phyloP scores from a whole-genome alignment of 2,888 invertebrate genomes.

The Rhagonycha fulva region DNA sequence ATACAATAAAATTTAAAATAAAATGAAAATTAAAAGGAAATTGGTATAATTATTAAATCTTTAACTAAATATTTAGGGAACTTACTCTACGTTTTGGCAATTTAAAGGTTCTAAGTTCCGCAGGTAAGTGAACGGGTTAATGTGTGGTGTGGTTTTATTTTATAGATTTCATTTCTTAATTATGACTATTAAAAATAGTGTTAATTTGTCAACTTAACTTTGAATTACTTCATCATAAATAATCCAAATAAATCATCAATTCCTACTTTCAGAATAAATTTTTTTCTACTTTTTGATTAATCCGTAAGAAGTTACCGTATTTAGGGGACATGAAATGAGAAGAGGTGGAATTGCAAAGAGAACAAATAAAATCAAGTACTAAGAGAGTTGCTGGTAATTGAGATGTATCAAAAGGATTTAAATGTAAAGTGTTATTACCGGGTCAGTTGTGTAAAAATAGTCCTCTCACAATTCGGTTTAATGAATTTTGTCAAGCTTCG shows the following conservation, averaged over 20 bases:
- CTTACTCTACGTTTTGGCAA: too few species aligned
- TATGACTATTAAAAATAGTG: background rate
- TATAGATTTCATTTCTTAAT: too few species aligned
- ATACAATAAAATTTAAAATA: too few species aligned
- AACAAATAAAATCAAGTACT: constrained; percentile 11
- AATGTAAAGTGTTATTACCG: constrained; percentile 13
- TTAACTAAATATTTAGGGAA: too few species aligned
- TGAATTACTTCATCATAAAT: background rate
- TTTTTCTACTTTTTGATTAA: background rate
- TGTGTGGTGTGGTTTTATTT: too few species aligned
- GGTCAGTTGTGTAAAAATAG: constrained; percentile 9
- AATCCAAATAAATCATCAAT: background rate
- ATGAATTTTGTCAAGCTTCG: constrained; percentile 10
- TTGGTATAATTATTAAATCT: too few species aligned
- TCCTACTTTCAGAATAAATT: too few species aligned
- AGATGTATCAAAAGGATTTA: constrained; percentile 20
- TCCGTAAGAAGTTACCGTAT: background rate
- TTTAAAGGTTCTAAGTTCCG: too few species aligned
- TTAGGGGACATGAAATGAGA: background rate
- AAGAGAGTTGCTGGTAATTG: constrained; percentile 18
- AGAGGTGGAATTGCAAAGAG: constrained; percentile 11
- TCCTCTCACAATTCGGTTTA: constrained; percentile 13
- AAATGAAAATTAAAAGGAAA: too few species aligned
- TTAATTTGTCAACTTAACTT: background rate
- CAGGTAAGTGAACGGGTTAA: too few species aligned